Evolutionary conservation across 2,797 vertebrate species (phyloP), one percentile per base, ranked within the genome.

Genomic region (Diceros bicornis): DNA sequence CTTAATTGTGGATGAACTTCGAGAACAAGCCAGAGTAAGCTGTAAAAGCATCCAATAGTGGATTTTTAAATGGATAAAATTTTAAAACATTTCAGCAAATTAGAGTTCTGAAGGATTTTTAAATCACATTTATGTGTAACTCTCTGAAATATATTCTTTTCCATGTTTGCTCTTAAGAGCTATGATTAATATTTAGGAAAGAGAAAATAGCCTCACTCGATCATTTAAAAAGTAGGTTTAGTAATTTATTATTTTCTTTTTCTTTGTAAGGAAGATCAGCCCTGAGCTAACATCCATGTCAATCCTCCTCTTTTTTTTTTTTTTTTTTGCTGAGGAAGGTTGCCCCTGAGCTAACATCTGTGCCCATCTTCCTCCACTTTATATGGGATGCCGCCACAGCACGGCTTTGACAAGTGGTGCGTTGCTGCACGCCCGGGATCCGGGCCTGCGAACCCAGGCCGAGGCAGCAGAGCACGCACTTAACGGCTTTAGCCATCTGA

Each of bases 11-110:
- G 99, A 99, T 98, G 99, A 99, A 98, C 99, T 99, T 82, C 99
- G 99, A 90, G 99, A 99, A 98, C 99, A 99, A 98, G 98, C 99
- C 97, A 99, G 98, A 99, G 99, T 99, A 98, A 99, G 99, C 98
- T 97, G 47, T 94, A 86, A 92, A 97, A 97, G 92, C 27, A 85
- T 91, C 29, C 37, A 96, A 55, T 62, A 52, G 29, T 89, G 61
- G 34, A 92, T 52, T 95, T 95, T 97, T 97, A 90, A 79, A 62
- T 79, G 75, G n/a, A 87, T 96, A 93, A 93, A 83, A 69, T 83
- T 91, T 89, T 96, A 59, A 83, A 93, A 85, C 20, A 92, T 81
- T 90, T 94, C 29, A 95, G 41, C 68, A 97, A 72, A 18, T 79
- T 69, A 88, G 25, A 82, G 23, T 84, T 95, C 55, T 86, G 21